phyloP scores from a whole-genome alignment of 2,888 invertebrate species.

The Sinohyriopsis cumingii region DNA sequence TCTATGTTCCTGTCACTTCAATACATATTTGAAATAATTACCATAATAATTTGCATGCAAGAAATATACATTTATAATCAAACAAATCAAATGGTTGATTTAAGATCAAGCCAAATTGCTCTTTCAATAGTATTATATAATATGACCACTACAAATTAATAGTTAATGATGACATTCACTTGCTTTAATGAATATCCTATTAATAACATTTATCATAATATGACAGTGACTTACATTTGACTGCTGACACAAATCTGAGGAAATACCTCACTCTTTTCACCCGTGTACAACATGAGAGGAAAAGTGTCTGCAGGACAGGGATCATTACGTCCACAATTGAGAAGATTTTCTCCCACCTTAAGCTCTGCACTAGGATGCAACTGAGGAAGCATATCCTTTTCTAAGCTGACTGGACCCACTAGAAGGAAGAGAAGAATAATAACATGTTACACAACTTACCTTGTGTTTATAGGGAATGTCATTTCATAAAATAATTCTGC shows the following conservation, averaged over 20 bases:
- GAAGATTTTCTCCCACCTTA: constrained; percentile 54
- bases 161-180: too few species aligned
- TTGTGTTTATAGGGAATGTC: not conserved
- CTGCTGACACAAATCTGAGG: constrained; percentile 75
- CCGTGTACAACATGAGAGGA: constrained; percentile 74
- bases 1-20: too few species aligned
- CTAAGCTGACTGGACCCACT: constrained; percentile 53
- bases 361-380: constrained; percentile 34
- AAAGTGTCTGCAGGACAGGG: constrained; percentile 71
- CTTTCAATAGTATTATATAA: too few species aligned
- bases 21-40: too few species aligned
- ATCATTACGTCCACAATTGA: constrained; percentile 73
- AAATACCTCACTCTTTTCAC: constrained; percentile 73
- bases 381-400: constrained; percentile 41
- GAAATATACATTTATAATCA: too few species aligned
- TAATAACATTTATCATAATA: not conserved
- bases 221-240: constrained; percentile 71
- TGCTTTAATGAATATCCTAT: too few species aligned
- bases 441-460: not conserved
- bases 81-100: too few species aligned
- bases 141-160: too few species aligned
- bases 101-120: too few species aligned
- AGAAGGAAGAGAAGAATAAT: constrained; percentile 5
- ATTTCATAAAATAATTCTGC: not conserved
- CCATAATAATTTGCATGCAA: too few species aligned